Percentiles rank a stretch among this genome's conserved stretches.
Evolutionary conservation across 1,140 invertebrate genomes (phyloP).

Genomic region (Rhopalosiphum maidis): DNA sequence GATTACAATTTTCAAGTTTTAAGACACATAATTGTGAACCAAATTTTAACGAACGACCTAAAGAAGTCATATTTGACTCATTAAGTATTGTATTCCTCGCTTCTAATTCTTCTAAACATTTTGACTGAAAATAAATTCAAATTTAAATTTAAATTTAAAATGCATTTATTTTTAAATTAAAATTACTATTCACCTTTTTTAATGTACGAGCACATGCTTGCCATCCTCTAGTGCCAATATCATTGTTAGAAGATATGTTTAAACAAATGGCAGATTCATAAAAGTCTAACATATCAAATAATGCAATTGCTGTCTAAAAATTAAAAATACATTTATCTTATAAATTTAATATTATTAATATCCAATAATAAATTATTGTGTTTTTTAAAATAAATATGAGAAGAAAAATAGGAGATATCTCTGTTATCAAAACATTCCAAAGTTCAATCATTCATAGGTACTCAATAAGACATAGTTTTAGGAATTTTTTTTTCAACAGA

Average conservation of each 20-base stretch:
- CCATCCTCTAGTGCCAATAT: slow-evolving; percentile 80
- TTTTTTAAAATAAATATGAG: neutral
- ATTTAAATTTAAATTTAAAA: neutral
- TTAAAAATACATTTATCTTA: neutral
- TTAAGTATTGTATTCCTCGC: slow-evolving; percentile 71
- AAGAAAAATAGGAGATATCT: neutral
- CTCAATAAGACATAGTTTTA: neutral
- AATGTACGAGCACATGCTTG: slow-evolving; percentile 80
- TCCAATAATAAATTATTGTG: neutral
- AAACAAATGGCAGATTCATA: slow-evolving; percentile 83
- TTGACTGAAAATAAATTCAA: slow-evolving; percentile 34
- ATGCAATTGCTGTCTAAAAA: slow-evolving; percentile 68
- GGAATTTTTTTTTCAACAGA: neutral
- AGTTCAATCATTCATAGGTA: neutral
- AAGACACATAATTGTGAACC: slow-evolving; percentile 73
- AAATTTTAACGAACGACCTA: slow-evolving; percentile 73
- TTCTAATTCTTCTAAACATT: slow-evolving; percentile 74
- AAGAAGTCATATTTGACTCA: slow-evolving; percentile 73
- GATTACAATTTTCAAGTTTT: slow-evolving; percentile 76
- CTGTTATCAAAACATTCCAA: neutral
- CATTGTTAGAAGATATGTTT: slow-evolving; percentile 78
- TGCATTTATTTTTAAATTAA: neutral
- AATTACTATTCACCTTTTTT: slow-evolving; percentile 70
- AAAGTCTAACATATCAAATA: slow-evolving; percentile 92
- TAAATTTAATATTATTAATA: neutral